These are phyloP conservation scores for Sphenodon punctatus DNA, from an alignment of 2,797 vertebrate species.

Conservation along the genomic window DNA sequence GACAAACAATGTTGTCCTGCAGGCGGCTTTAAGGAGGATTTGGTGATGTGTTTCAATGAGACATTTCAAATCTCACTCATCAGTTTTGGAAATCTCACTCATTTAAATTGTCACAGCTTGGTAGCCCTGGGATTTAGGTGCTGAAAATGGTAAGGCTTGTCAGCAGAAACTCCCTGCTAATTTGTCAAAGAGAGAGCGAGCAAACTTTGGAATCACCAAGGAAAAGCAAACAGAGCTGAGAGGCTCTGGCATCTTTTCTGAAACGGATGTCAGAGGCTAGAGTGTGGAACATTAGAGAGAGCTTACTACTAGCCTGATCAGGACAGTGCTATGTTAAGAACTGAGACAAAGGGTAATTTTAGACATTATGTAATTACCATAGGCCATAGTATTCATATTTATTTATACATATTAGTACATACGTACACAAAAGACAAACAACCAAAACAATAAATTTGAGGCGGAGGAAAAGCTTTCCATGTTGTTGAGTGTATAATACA, in stretches of 20 bases:
- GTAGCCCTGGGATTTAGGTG: constrained; percentile 60
- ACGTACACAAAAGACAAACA: too few species aligned
- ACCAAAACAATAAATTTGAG: too few species aligned
- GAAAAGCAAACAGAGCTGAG: background rate
- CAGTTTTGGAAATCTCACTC: constrained; percentile 65
- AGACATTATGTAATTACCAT: too few species aligned
- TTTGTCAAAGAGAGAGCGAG: constrained; percentile 50
- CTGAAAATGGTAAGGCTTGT: constrained; percentile 49
- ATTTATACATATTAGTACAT: too few species aligned
- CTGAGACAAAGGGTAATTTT: too few species aligned
- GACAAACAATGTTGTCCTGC: constrained; percentile 32
- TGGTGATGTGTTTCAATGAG: constrained; percentile 50
- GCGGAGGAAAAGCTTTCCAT: too few species aligned
- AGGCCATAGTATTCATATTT: too few species aligned
- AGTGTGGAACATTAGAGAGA: too few species aligned
- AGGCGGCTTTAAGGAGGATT: constrained; percentile 61
- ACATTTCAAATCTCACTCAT: constrained; percentile 71
- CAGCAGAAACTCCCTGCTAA: constrained; percentile 62
- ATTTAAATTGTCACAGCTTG: constrained; percentile 72
- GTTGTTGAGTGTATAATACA: too few species aligned
- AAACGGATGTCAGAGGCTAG: background rate
- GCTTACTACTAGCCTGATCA: too few species aligned
- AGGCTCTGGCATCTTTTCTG: background rate
- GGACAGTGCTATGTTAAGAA: too few species aligned
- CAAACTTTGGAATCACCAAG: background rate